These are phyloP conservation scores for Torymus tubicola DNA, from an alignment of 2,888 invertebrate species.

Conservation along the genomic window DNA sequence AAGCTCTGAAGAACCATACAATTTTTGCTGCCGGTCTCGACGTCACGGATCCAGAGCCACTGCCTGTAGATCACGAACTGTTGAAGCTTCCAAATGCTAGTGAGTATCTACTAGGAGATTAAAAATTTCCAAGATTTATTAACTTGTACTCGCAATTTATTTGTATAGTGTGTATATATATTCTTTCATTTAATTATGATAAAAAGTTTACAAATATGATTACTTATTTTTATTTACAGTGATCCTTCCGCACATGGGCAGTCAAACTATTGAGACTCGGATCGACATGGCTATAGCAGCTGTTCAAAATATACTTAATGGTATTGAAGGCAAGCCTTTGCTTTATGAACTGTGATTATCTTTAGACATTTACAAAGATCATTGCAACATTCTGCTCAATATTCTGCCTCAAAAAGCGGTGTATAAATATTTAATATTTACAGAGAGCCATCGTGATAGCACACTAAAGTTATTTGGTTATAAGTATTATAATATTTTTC, in stretches of 20 bases:
- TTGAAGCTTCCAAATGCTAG: constrained; percentile 88
- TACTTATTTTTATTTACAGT: constrained; percentile 78
- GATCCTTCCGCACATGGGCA: constrained; percentile 91
- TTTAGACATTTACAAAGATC: neutral
- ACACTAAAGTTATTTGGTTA: constrained; percentile 9
- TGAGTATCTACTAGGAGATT: constrained; percentile 74
- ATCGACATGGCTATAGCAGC: constrained; percentile 87
- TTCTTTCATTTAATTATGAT: constrained; percentile 25
- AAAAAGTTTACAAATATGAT: constrained; percentile 49
- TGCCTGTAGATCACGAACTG: constrained; percentile 88
- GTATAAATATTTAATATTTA: constrained; percentile 34
- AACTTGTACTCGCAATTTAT: neutral
- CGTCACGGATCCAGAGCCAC: constrained; percentile 93
- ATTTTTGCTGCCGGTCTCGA: constrained; percentile 95
- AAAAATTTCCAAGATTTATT: neutral
- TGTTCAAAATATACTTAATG: constrained; percentile 88
- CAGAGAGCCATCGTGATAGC: constrained; percentile 13
- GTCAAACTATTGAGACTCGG: constrained; percentile 87
- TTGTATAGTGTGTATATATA: constrained; percentile 3
- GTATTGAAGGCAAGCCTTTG: constrained; percentile 83
- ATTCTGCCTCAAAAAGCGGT: constrained; percentile 45
- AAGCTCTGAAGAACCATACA: constrained; percentile 84
- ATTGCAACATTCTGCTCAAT: constrained; percentile 62
- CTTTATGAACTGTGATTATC: constrained; percentile 72
- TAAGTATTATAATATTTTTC: constrained; percentile 34